Conservation (phyloP, 2,888 invertebrate species). For the Xestia c-nigrum region DNA sequence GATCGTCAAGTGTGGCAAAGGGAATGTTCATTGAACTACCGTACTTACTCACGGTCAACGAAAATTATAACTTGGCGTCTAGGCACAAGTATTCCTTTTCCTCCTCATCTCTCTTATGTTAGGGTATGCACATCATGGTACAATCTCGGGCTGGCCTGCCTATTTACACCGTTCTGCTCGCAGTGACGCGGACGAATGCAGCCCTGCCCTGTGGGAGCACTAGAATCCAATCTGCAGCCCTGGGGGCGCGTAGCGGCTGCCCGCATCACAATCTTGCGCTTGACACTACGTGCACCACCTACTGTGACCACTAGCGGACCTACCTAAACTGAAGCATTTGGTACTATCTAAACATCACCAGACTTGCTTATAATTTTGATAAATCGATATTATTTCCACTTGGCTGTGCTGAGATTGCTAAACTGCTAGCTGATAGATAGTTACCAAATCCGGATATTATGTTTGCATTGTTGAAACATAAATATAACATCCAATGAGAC, state of each 20-base stretch:
- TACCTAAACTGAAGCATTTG: not conserved
- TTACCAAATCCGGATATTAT: not conserved
- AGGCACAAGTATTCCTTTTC: too few relatives aligned
- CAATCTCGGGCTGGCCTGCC: not conserved
- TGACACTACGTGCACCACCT: too few relatives aligned
- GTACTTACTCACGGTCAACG: not conserved
- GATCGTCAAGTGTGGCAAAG: too few relatives aligned
- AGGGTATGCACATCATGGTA: not conserved
- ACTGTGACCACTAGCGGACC: too few relatives aligned
- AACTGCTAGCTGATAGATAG: too few relatives aligned
- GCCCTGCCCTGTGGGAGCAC: not conserved
- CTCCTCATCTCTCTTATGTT: too few relatives aligned
- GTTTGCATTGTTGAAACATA: constrained; percentile 24
- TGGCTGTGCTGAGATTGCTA: not conserved
- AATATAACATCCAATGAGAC: constrained; percentile 1
- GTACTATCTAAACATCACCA: not conserved
- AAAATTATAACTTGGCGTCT: not conserved
- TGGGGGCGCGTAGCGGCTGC: too few relatives aligned
- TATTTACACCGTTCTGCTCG: not conserved
- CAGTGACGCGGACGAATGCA: too few relatives aligned
- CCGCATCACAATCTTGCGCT: too few relatives aligned
- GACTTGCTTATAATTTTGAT: not conserved
- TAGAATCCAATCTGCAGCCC: too few relatives aligned
- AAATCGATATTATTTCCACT: not conserved
- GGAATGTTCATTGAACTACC: too few relatives aligned